Percentiles rank a stretch among this genome's conserved stretches.
Evolutionary conservation across 2,797 vertebrate genomes (phyloP).

Genomic region (Rhynchonycteris naso): DNA sequence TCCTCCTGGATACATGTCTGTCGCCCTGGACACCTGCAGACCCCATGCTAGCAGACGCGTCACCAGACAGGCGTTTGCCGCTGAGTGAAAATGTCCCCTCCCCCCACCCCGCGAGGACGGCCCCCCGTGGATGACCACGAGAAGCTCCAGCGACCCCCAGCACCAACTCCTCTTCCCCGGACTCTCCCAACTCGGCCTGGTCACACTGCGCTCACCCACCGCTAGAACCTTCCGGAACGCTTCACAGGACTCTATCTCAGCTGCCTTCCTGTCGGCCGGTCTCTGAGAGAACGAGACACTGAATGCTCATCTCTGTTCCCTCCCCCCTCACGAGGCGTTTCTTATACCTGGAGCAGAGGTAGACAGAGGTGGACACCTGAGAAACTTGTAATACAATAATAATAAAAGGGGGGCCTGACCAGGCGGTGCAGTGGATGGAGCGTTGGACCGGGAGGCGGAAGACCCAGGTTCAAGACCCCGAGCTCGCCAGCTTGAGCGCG

Average conservation of each 20-base stretch:
- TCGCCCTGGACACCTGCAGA: not conserved
- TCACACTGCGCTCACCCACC: not conserved
- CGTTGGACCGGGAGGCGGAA: no score
- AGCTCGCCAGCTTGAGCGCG: no score
- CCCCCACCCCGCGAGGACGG: not conserved
- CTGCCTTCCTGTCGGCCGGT: not conserved
- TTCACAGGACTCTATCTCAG: not conserved
- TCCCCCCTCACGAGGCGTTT: not conserved
- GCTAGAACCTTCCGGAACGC: not conserved
- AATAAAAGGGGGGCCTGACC: not conserved
- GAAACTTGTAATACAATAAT: not conserved
- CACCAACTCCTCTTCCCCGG: not conserved
- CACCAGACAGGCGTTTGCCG: not conserved
- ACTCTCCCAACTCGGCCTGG: not conserved
- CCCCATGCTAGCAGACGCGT: not conserved
- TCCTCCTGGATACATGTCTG: constrained; percentile 27
- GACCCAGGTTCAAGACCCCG: no score
- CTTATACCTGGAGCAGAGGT: not conserved
- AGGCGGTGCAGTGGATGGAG: no score
- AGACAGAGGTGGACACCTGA: not conserved
- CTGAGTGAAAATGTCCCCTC: not conserved
- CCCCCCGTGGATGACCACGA: not conserved
- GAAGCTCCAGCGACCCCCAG: not conserved
- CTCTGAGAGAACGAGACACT: constrained; percentile 15
- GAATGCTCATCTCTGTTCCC: not conserved